These are phyloP conservation scores for Embiotoca jacksoni DNA, from an alignment of 2,113 vertebrate species.

Conservation along the genomic window DNA sequence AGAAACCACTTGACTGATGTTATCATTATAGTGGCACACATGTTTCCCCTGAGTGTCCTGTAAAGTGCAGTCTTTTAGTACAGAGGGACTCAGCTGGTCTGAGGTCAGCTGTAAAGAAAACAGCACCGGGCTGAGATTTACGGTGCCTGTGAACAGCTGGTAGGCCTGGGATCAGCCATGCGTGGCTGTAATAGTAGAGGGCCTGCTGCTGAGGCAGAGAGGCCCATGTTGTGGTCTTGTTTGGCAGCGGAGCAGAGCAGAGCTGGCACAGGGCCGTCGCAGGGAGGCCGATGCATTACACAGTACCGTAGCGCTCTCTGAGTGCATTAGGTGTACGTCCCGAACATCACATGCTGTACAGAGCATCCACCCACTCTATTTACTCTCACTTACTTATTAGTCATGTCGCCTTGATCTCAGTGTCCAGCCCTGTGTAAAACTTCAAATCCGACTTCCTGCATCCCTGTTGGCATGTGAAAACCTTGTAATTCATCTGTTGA, in stretches of 20 bases:
- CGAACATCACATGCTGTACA: constrained; percentile 13
- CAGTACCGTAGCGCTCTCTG: constrained; percentile 21
- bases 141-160: constrained; percentile 69
- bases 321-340: not conserved
- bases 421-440: constrained; percentile 10
- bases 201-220: constrained; percentile 59
- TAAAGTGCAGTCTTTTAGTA: constrained; percentile 46
- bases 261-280: constrained; percentile 52
- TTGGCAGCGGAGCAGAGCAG: constrained; percentile 64
- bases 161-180: constrained; percentile 68
- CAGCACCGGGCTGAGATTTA: constrained; percentile 54
- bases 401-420: constrained; percentile 3
- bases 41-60: constrained; percentile 35
- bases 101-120: constrained; percentile 59
- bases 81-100: constrained; percentile 67
- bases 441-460: not conserved
- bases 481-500: not conserved
- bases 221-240: constrained; percentile 75
- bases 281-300: constrained; percentile 55
- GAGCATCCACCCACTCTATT: constrained; percentile 16
- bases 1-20: constrained; percentile 34
- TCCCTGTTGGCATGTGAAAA: constrained; percentile 15
- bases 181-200: constrained; percentile 61
- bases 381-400: constrained; percentile 37
- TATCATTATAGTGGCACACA: constrained; percentile 40